phyloP scores from a whole-genome alignment of 2,113 vertebrate species.

The Smithornis capensis region DNA sequence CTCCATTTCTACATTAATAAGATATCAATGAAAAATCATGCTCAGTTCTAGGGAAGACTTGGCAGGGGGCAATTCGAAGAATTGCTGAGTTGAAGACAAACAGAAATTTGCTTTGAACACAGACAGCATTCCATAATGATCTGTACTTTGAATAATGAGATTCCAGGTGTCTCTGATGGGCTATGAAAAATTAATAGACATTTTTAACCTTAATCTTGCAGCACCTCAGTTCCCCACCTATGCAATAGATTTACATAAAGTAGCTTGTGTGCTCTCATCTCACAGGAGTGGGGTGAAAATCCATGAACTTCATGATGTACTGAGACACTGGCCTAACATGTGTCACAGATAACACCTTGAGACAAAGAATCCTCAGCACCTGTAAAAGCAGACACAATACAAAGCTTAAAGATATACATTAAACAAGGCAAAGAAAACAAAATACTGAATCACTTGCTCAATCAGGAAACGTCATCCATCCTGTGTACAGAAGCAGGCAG shows the following conservation, averaged over 20 bases:
- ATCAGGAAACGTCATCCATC: not conserved
- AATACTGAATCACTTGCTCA: not conserved
- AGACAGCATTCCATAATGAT: conserved; percentile 28
- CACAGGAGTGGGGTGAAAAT: not conserved
- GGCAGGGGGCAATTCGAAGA: not conserved
- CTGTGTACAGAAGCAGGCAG: not conserved
- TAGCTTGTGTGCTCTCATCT: not conserved
- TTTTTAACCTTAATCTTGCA: conserved; percentile 42
- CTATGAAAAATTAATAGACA: conserved; percentile 34
- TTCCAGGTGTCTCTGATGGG: conserved; percentile 12
- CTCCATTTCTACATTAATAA: not conserved
- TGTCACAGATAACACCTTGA: not conserved
- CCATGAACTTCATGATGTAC: not conserved
- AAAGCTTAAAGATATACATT: not conserved
- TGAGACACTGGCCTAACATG: not conserved
- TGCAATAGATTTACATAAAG: conserved; percentile 20
- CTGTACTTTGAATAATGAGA: conserved; percentile 13
- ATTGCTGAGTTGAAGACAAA: not conserved
- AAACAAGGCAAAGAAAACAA: not conserved
- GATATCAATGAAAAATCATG: not conserved
- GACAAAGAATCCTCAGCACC: not conserved
- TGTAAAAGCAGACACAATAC: not conserved
- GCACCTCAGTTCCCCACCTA: not conserved
- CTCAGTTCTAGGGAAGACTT: not conserved
- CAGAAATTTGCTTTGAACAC: conserved; percentile 36